Evolutionary conservation across 2,113 vertebrate genomes (phyloP), one percentile per base, ranked within the genome.

Genomic region (Tachysurus vachellii): DNA sequence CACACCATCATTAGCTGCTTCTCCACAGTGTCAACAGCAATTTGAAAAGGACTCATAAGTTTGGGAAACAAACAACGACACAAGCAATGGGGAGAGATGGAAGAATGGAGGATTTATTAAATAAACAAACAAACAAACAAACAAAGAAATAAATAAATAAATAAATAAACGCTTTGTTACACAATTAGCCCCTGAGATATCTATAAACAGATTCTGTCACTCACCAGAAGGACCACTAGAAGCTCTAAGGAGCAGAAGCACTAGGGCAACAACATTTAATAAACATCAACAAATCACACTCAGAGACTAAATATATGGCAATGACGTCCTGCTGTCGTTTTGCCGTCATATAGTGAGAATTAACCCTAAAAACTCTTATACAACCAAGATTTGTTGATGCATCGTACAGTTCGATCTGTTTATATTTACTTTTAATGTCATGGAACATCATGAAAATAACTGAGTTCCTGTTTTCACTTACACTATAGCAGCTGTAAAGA

Each of bases 1-100:
- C 97, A 98, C 97, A 99, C 98, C 97, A 97, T 98, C 98, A 99
- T 99, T 98, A 99, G 98, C 99, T 97, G 96, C 97, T 99, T 99
- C 97, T 99, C 97, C 96, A 98, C 96, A 97, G 97, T 98, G 98
- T 99, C 98, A 99, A 95, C 96, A 98, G 96, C 97, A 97, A 98
- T 99, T 99, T 99, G 97, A 98, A 97, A 95, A 94, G 96, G 96
- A 94, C 96, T 96, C 93, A 93, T 93, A 89, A 86, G 92, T 93
- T 93, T 89, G 96, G 96, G 96, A 94, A 95, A 94, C 95, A 96
- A 95, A 94, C 94, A 97, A 96, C 96, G 96, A 96, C 98, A 95
- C 95, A 95, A 93, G 95, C 96, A 94, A 94, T 96, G 96, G 95
- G 92, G 92, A 87, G 88, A 91, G 87, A 89, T 53, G 92, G 96